Conservation (phyloP, 2,113 vertebrate species). For the Petaurus breviceps region DNA sequence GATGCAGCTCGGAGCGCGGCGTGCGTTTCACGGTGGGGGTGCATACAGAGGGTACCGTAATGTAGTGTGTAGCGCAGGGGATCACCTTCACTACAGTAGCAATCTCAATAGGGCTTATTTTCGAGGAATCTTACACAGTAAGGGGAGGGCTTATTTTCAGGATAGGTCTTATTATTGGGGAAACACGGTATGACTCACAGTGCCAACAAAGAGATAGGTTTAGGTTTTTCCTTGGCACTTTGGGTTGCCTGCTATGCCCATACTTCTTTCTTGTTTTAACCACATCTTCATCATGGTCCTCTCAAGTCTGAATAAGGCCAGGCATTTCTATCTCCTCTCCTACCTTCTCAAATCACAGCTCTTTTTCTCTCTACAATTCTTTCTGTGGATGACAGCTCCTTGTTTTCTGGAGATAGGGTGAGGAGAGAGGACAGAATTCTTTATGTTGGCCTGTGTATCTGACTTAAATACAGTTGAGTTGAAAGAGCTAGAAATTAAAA, state of each 20-base stretch:
- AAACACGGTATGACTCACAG: not conserved
- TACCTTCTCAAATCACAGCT: not conserved
- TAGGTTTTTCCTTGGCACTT: not conserved
- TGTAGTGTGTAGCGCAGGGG: too few relatives aligned
- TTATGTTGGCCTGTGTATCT: not conserved
- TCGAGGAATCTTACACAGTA: too few relatives aligned
- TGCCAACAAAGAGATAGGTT: too few relatives aligned
- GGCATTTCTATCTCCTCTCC: not conserved
- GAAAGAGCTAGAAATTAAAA: conserved; percentile 52
- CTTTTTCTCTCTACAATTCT: not conserved
- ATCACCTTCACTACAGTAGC: too few relatives aligned
- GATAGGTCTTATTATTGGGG: too few relatives aligned
- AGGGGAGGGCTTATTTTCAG: too few relatives aligned
- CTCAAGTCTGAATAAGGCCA: not conserved
- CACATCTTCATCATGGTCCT: not conserved
- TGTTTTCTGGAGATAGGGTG: not conserved
- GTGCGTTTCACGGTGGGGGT: too few relatives aligned
- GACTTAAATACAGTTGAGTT: conserved; percentile 25
- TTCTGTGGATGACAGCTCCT: not conserved
- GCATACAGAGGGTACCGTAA: too few relatives aligned
- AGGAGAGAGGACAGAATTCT: not conserved
- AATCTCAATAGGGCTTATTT: too few relatives aligned
- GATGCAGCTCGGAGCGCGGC: too few relatives aligned
- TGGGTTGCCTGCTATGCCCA: not conserved
- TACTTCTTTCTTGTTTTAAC: not conserved